Conservation (phyloP, 2,113 vertebrate genomes). For the Pampusana beccarii region DNA sequence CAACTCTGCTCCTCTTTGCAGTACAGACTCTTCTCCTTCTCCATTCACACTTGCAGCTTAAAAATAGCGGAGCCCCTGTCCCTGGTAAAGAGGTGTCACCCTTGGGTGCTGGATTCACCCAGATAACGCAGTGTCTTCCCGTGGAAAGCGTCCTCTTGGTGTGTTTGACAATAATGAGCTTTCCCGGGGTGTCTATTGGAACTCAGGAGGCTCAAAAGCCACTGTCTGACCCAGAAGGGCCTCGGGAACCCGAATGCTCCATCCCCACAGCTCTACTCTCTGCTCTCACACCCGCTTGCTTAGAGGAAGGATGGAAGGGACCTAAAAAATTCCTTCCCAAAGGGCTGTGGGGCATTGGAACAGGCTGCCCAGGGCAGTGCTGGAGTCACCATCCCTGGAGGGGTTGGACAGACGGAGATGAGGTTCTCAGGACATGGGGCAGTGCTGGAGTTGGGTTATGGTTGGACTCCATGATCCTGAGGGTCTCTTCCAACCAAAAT, state of each 20-base stretch:
- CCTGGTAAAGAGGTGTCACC: neutral
- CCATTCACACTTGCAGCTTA: neutral
- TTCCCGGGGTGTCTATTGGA: neutral
- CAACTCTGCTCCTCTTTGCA: neutral
- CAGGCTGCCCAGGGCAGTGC: no score
- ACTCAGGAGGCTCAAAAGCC: neutral
- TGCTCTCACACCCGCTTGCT: neutral
- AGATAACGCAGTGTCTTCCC: neutral
- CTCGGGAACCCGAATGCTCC: neutral
- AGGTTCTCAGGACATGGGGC: no score
- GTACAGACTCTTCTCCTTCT: neutral
- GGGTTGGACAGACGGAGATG: no score
- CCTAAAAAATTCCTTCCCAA: neutral
- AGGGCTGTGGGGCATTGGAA: no score
- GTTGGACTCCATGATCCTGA: no score
- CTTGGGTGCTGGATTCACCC: neutral
- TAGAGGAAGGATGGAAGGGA: neutral
- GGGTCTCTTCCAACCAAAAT: no score
- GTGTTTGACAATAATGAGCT: neutral
- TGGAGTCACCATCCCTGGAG: no score
- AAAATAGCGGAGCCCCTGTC: neutral
- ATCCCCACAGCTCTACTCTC: fast-evolving
- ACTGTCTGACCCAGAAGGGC: neutral
- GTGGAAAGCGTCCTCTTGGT: neutral
- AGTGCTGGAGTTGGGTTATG: no score